Base-by-base conservation (phyloP, 2,797 vertebrate genomes). In the Galagoides demidoff region DNA sequence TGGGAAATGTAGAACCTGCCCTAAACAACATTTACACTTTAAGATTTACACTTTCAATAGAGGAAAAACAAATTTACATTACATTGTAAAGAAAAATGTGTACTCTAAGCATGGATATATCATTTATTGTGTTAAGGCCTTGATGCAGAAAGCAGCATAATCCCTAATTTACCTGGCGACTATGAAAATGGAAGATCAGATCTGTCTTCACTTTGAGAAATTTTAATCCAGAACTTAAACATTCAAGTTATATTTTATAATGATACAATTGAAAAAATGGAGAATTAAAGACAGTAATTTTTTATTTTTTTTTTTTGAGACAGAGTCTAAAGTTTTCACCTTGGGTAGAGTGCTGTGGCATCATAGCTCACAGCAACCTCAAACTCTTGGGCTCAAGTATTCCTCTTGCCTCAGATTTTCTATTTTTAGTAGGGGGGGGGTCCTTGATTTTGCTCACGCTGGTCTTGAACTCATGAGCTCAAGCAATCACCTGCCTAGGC, bases 151-250 rank as follows among this genome's bases (percentile, higher is more conserved):
- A 59, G 74, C 57, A 88, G 31, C 43, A 57, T 79, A 92, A 73
- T 82, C 66, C 19, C 31, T 79, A 66, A 90, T 34, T 61, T 66
- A 86, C 3, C 55, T 39, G 17, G 11, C 29, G 88, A 29, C n/a
- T 59, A 19, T 87, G 57, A 89, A 95, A 73, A 84, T 83, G 27
- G 64, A 29, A 92, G 25, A 37, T 49, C n/a, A 89, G 85, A 49
- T 93, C 31, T 85, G 31, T 76, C 85, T 84, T 79, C 57, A 55
- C 39, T 76, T 37, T 76, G 29, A 90, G 52, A 89, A 59, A 82
- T 79, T 68, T 94, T 64, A 81, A 95, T 39, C 55, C 22, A 91
- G 63, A 89, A 92, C 7, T 90, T 82, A 76, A 95, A 87, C 49
- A 52, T 52, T 79, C 57, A 70, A 66, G 66, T 92, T 90, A 39